Percentiles rank a stretch among this genome's conserved stretches.
Evolutionary conservation across 2,797 vertebrate species (phyloP).

Genomic region (Enteromius anoplus): DNA sequence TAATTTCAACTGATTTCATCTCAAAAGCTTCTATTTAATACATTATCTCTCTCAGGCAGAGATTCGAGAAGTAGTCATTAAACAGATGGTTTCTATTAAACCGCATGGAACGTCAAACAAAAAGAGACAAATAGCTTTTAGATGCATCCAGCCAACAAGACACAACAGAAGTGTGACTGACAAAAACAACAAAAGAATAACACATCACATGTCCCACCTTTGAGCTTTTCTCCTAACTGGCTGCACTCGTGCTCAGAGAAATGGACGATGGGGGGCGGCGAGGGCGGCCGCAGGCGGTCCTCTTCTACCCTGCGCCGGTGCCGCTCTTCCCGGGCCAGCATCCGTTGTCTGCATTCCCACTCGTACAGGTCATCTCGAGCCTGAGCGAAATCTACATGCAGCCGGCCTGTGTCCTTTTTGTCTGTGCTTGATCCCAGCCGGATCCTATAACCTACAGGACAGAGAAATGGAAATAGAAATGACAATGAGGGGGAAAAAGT

Average conservation of each 20-base stretch:
- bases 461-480: conserved; percentile 1
- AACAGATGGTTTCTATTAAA: conserved; percentile 60
- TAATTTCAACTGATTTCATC: conserved; percentile 12
- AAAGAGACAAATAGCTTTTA: conserved; percentile 46
- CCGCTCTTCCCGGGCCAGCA: conserved; percentile 91
- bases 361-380: conserved; percentile 94
- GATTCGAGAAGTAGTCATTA: conserved; percentile 27
- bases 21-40: neutral
- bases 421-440: conserved; percentile 94
- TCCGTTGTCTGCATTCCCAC: conserved; percentile 94
- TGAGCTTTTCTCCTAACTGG: conserved; percentile 90
- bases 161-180: neutral
- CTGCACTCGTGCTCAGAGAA: conserved; percentile 94
- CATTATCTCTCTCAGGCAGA: conserved; percentile 9
- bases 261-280: conserved; percentile 91
- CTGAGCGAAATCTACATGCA: conserved; percentile 95
- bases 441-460: conserved; percentile 86
- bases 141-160: conserved; percentile 22
- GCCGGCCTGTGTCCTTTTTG: conserved; percentile 92
- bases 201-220: conserved; percentile 78
- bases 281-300: conserved; percentile 86
- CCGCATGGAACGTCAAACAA: conserved; percentile 40
- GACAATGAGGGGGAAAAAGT: neutral
- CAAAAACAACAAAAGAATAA: conserved; percentile 11
- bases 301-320: conserved; percentile 90